Conservation (phyloP, 2,113 vertebrate species). For the Brachyhypopomus gauderio region DNA sequence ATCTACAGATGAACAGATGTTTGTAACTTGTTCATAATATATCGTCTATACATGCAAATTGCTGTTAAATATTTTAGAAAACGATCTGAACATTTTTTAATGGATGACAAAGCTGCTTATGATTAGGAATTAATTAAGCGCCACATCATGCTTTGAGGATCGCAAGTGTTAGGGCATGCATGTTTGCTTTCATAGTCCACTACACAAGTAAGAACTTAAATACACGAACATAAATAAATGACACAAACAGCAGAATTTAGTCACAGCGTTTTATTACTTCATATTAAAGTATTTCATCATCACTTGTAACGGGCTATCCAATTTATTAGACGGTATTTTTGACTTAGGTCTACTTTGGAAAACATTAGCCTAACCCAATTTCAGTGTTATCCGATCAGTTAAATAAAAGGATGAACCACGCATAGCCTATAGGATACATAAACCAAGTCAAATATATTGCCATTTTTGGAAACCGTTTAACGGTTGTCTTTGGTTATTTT, state of each 20-base stretch:
- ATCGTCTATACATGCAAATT: not conserved
- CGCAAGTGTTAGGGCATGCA: too few relatives aligned
- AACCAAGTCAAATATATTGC: not conserved
- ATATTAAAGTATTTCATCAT: conserved; percentile 21
- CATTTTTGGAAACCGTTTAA: conserved; percentile 33
- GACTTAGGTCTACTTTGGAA: conserved; percentile 1
- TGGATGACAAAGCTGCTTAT: not conserved
- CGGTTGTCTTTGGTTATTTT: conserved; percentile 45
- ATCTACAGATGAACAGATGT: not conserved
- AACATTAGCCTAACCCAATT: not conserved
- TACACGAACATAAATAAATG: not conserved
- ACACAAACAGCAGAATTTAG: not conserved
- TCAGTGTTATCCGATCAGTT: not conserved
- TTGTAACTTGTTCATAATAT: not conserved
- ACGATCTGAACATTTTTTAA: not conserved
- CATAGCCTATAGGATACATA: conserved; percentile 1
- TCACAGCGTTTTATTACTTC: conserved; percentile 43
- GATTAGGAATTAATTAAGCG: too few relatives aligned
- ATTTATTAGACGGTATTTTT: not conserved
- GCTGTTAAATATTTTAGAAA: not conserved
- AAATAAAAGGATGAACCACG: not conserved
- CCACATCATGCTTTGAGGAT: too few relatives aligned
- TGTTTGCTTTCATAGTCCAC: not conserved
- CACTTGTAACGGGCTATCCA: conserved; percentile 1
- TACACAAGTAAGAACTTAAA: not conserved